Percentiles rank a stretch among this genome's conserved stretches.
These are phyloP conservation scores for Platichthys stellatus DNA, from an alignment of 2,113 vertebrate species.

Conservation along the genomic window DNA sequence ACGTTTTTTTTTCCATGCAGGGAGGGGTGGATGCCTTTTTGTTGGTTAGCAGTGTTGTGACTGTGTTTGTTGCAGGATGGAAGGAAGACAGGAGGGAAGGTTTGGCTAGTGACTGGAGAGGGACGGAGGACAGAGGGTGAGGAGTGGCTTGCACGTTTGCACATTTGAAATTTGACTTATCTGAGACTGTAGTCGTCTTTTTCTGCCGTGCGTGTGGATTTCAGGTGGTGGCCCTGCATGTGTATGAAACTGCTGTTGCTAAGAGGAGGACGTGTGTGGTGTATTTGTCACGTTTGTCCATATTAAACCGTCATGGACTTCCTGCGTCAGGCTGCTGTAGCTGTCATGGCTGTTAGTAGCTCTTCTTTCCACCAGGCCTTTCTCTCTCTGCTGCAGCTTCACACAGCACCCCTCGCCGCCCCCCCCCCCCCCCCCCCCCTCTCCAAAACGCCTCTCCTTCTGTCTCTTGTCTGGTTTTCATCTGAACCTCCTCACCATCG, in stretches of 20 bases:
- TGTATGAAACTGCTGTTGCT: constrained; percentile 58
- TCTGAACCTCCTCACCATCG: not conserved
- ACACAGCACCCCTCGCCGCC: constrained; percentile 68
- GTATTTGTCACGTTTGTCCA: constrained; percentile 48
- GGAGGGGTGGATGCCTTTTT: constrained; percentile 76
- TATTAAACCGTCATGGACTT: constrained; percentile 53
- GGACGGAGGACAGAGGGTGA: constrained; percentile 80
- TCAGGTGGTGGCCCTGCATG: constrained; percentile 54
- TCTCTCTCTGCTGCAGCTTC: constrained; percentile 65
- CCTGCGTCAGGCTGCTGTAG: constrained; percentile 57
- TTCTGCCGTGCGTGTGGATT: constrained; percentile 9
- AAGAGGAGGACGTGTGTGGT: constrained; percentile 40
- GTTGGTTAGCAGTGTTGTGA: constrained; percentile 72
- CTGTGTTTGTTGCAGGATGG: constrained; percentile 76
- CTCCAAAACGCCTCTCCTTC: constrained; percentile 38
- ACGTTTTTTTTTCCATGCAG: constrained; percentile 62
- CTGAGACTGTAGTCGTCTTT: constrained; percentile 28
- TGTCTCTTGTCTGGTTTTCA: constrained; percentile 13
- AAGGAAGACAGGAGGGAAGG: constrained; percentile 75
- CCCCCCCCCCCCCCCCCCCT: constrained; percentile 8
- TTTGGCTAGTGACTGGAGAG: constrained; percentile 71
- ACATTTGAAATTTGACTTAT: constrained; percentile 61
- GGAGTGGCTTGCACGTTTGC: constrained; percentile 82
- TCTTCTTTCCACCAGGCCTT: constrained; percentile 66
- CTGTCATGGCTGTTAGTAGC: constrained; percentile 63